Evolutionary conservation across 2,888 invertebrate genomes (phyloP), one percentile per base, ranked within the genome.

Genomic region (Andrena camellia): DNA sequence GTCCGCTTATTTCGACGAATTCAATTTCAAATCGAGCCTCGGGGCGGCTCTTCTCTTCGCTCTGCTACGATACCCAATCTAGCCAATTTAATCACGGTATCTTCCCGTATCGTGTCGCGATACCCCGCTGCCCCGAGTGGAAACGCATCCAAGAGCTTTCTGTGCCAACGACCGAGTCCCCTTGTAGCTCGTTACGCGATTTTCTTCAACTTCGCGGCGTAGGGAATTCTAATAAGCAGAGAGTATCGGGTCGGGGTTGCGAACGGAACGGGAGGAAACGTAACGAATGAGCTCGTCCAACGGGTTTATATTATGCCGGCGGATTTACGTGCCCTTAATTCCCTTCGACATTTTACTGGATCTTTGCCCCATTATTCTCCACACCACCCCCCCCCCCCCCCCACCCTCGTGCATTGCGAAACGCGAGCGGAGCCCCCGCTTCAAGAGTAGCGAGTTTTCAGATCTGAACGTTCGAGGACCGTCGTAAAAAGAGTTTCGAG

Each of bases 21-120:
- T 83, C 60, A 83, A 86, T 86, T 86, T 71, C 23, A 78, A 73
- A 70, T 75, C 54, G 72, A 66, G 70, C 54, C 69, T 71, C 29
- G 26, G 13, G 62, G 67, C 42, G 17, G n/a, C 50, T 50, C 63
- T 64, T 29, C 50, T 42, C 20, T 13, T 33, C 64, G 48, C 33
- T n/a, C 10, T 29, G 23, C 23, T 26, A 26, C 2, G 13, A 33
- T 68, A 48, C 31, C 54, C 62, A 35, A 54, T 48, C 54, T 17
- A 69, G 31, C 10, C 68, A 69, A 76, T 67, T 67, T 60, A 79
- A 69, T 68, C 69, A 54, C 42, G 2, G 54, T 48, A 50, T 76
- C 48, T 17, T 33, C 33, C 26, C 20, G n/a, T 42, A 42, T 42
- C 54, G 52, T 33, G 20, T n/a, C 8, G 23, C 42, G 26, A 62